Evolutionary conservation across 1,140 invertebrate species (phyloP), one percentile per base, ranked within the genome.

Genomic region (Dolichoris vasculosae): DNA sequence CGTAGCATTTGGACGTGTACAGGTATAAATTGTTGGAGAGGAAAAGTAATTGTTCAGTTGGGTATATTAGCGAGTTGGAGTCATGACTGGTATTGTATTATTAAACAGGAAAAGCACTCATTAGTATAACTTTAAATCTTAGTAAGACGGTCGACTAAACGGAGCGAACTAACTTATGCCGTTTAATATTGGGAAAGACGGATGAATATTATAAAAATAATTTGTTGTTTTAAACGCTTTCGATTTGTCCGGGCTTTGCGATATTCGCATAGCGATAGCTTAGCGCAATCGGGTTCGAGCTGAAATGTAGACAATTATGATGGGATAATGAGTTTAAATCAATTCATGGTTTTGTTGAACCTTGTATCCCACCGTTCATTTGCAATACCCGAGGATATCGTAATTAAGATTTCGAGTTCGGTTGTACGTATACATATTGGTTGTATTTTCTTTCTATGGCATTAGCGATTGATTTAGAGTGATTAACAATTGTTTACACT

Each of bases 1-100:
- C 43, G 38, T 38, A 2, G 35, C 11, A 71, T 48, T 7, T 9
- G 51, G 35, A 32, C 23, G 38, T 38, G 32, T 1, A n/a, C 43
- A 63, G 32, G 32, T 38, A 78, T 55, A 78, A 55, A 78, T 59
- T 38, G 32, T 73, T 38, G 32, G 82, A 59, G 43, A 78, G 43
- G 55, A 82, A 32, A 78, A 78, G 82, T 78, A 78, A 84, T 84
- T 84, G 82, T 78, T 67, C 73, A 55, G 55, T 63, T 40, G 51
- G 63, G 73, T 51, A 32, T 77, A 84, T 84, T 84, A 84, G 82
- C 82, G 38, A 73, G 69, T 69, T 82, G n/a, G 51, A 63, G 55
- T 73, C 82, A 55, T 75, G 73, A 51, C 32, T 83, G 63, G 59
- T 76, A 63, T 83, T 83, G 82, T 71, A 84, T 78, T 78, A 63